These are phyloP conservation scores for Punctoribates punctum DNA, from an alignment of 2,888 invertebrate genomes.

Conservation along the genomic window DNA sequence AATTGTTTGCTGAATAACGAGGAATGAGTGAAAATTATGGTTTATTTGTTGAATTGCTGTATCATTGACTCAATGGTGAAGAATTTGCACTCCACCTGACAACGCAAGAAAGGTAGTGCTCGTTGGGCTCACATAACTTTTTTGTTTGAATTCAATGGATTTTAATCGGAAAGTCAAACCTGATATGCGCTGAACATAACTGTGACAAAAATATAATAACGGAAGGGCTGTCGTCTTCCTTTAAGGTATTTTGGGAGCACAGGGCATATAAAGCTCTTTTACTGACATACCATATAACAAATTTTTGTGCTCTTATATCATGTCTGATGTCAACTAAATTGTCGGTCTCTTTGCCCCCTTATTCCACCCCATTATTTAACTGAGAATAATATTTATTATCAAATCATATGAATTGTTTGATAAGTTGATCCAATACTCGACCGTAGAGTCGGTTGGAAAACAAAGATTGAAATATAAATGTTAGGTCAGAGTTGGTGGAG, in stretches of 20 bases:
- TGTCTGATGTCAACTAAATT: no score
- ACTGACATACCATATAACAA: not conserved
- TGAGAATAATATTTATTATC: not conserved
- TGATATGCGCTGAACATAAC: slow-evolving; percentile 15
- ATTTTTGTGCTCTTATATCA: not conserved
- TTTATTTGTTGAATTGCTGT: slow-evolving; percentile 34
- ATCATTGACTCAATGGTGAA: slow-evolving; percentile 27
- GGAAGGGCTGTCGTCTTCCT: slow-evolving; percentile 37
- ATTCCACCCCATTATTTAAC: not conserved
- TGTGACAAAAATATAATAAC: slow-evolving; percentile 35
- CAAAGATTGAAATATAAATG: no score
- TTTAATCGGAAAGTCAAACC: slow-evolving; percentile 27
- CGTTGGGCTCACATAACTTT: not conserved
- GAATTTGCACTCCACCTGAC: slow-evolving; percentile 34
- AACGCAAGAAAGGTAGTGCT: slow-evolving; percentile 26
- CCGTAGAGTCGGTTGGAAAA: no score
- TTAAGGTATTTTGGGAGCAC: slow-evolving; percentile 25
- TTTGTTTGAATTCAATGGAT: not conserved
- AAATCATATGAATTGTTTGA: not conserved
- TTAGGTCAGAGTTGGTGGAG: no score
- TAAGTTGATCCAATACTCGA: not conserved
- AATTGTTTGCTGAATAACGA: slow-evolving; percentile 9
- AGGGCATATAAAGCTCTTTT: slow-evolving; percentile 17
- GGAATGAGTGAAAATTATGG: not conserved
- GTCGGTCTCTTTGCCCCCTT: no score